Evolutionary conservation across 1,140 invertebrate species (phyloP), one percentile per base, ranked within the genome.

Genomic region (Lasioglossum baleicum): DNA sequence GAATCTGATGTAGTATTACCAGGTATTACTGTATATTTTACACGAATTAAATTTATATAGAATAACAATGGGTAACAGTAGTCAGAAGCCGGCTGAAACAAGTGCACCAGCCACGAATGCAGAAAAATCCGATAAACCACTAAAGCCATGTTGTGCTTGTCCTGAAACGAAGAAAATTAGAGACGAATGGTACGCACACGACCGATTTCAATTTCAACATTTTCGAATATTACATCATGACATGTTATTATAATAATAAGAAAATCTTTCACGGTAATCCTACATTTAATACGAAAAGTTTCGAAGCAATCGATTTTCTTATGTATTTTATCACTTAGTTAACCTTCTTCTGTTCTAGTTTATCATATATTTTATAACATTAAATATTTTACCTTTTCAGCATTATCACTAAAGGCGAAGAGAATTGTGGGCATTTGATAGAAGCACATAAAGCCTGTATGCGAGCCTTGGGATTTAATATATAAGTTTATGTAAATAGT

Each of bases 371-470:
- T 26, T 48, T 20, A 17, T 42, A 20, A 31, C 1, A 61, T 67
- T n/a, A 35, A 58, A 58, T 2, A 5, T 73, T 35, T 77, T 56
- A 44, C 69, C 63, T 89, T 96, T 96, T 83, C 94, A 98, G 98
- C 90, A 98, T 99, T 71, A 96, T 99, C 56, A 96, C 98, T 90
- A 96, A 96, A 84, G 99, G 99, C 0, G 97, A 99, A 94, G 97
- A 98, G 91, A 96, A 99, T 87, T 99, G 99, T 90, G 93, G 94
- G 63, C 94, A 96, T 67, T 92, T 98, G 31, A 99, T 99, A 79
- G 98, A 99, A 94, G 98, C 98, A 42, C 99, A 99, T 91, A 98
- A 98, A 94, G 95, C 96, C 87, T 99, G 99, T 93, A 99, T 99
- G 98, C 95, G 97, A 87, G 96, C 97, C 87, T 93, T 97, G 93